Evolutionary conservation across 2,888 invertebrate species (phyloP).

Genomic region (Drosophila sordidula): DNA sequence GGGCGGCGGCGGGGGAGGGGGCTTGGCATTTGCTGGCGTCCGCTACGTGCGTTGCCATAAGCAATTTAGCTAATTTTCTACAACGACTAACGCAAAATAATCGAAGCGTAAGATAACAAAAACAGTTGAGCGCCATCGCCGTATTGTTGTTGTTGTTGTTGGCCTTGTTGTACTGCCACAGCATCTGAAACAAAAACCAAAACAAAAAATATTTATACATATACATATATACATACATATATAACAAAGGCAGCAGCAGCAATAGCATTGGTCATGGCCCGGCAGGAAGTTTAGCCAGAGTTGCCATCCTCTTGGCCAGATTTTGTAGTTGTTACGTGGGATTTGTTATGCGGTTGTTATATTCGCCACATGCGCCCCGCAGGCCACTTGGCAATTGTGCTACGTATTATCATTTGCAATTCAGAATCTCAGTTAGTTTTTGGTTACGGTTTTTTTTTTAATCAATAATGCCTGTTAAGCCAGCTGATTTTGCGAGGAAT

Average conservation of each 20-base stretch:
- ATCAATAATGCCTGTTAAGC: not conserved
- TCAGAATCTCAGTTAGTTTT: conserved; percentile 12
- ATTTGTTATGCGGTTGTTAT: conserved; percentile 37
- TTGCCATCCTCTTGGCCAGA: conserved; percentile 21
- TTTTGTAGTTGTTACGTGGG: conserved; percentile 25
- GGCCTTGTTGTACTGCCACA: conserved; percentile 1
- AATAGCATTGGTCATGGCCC: conserved; percentile 33
- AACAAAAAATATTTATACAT: not conserved
- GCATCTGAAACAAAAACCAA: conserved; percentile 6
- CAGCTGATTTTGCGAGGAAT: not conserved
- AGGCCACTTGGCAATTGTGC: conserved; percentile 11
- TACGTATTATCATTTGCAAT: conserved; percentile 28
- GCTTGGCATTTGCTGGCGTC: conserved; percentile 46
- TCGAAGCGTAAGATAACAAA: conserved; percentile 72
- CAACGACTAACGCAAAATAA: conserved; percentile 69
- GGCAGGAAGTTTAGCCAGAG: conserved; percentile 16
- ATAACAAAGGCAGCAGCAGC: conserved; percentile 6
- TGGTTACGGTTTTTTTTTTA: not conserved
- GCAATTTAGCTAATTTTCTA: conserved; percentile 80
- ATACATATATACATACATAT: too few relatives aligned
- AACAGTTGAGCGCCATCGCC: conserved; percentile 40
- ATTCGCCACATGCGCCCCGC: conserved; percentile 3
- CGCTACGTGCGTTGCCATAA: conserved; percentile 81
- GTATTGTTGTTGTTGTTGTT: conserved; percentile 12
- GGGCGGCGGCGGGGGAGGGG: not conserved